Evolutionary conservation across 2,113 vertebrate genomes (phyloP).

Genomic region (Rhinopomastus cyanomelas): DNA sequence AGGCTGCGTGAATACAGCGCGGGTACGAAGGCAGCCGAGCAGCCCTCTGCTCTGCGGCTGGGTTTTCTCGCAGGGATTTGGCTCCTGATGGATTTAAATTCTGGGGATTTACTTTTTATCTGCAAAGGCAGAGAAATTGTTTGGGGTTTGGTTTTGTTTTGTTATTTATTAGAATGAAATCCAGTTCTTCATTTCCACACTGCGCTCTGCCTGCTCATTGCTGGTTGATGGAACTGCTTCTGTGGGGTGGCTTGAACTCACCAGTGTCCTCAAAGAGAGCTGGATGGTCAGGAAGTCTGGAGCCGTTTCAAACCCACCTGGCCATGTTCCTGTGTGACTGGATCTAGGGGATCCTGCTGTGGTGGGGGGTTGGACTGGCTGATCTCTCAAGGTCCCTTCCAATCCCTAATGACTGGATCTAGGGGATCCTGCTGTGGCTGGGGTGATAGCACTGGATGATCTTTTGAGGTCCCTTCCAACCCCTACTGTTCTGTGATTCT

Average conservation of each 20-base stretch:
- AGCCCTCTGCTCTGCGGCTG: background rate
- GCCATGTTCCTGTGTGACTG: too few relatives aligned
- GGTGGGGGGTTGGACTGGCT: too few relatives aligned
- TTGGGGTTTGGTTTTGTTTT: background rate
- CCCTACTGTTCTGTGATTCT: too few relatives aligned
- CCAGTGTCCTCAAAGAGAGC: background rate
- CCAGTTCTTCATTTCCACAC: background rate
- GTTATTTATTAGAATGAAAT: conserved; percentile 28
- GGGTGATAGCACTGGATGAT: too few relatives aligned
- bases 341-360: too few relatives aligned
- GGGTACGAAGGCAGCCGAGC: conserved; percentile 29
- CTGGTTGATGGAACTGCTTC: background rate
- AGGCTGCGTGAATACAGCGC: conserved; percentile 36
- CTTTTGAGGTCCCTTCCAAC: too few relatives aligned
- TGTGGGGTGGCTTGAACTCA: background rate
- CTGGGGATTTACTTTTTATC: conserved; percentile 47
- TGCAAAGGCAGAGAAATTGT: background rate
- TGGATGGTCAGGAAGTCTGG: background rate
- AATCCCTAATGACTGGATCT: too few relatives aligned
- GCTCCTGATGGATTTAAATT: conserved; percentile 18
- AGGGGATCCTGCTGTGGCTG: too few relatives aligned
- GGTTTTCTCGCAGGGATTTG: conserved; percentile 28
- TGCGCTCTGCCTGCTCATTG: background rate
- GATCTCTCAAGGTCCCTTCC: too few relatives aligned
- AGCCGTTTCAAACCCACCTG: too few relatives aligned